A percentile compares a stretch with the other conserved stretches of the same genome.
Conservation (phyloP, 2,797 vertebrate species). For the Xenops minutus region DNA sequence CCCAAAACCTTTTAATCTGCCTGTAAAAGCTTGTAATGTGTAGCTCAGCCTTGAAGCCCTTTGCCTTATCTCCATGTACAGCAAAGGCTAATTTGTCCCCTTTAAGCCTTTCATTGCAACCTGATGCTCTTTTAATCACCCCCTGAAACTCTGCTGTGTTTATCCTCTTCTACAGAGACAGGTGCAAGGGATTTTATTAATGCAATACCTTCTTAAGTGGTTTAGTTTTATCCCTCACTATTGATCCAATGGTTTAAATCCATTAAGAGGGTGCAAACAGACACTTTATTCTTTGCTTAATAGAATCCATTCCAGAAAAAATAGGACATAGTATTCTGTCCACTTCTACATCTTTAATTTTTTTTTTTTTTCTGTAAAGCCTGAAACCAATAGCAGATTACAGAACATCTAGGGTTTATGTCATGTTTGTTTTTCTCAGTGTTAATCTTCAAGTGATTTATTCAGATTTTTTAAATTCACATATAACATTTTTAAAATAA, state of each 20-base stretch:
- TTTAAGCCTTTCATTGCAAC: slow-evolving; percentile 51
- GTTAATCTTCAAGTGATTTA: neutral
- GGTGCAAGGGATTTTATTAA: slow-evolving; percentile 53
- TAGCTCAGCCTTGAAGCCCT: neutral
- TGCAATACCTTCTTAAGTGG: slow-evolving; percentile 46
- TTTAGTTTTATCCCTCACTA: slow-evolving; percentile 60
- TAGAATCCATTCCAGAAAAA: neutral
- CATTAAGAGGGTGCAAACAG: slow-evolving; percentile 10
- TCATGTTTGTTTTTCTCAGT: neutral
- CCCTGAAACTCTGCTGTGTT: slow-evolving; percentile 45
- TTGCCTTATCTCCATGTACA: slow-evolving; percentile 54
- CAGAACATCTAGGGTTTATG: neutral
- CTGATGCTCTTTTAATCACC: slow-evolving; percentile 59
- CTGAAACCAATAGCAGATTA: neutral
- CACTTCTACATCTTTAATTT: neutral
- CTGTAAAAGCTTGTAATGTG: slow-evolving; percentile 33
- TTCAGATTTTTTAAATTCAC: neutral
- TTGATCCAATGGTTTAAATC: slow-evolving; percentile 58
- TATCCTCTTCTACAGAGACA: slow-evolving; percentile 51
- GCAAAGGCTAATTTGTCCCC: slow-evolving; percentile 49
- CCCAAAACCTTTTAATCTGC: slow-evolving; percentile 37
- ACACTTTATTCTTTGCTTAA: slow-evolving; percentile 19
- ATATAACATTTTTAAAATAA: neutral
- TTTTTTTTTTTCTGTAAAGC: neutral
- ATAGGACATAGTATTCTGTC: neutral